These are phyloP conservation scores for Archilochus colubris DNA, from an alignment of 2,113 vertebrate species.

Conservation along the genomic window DNA sequence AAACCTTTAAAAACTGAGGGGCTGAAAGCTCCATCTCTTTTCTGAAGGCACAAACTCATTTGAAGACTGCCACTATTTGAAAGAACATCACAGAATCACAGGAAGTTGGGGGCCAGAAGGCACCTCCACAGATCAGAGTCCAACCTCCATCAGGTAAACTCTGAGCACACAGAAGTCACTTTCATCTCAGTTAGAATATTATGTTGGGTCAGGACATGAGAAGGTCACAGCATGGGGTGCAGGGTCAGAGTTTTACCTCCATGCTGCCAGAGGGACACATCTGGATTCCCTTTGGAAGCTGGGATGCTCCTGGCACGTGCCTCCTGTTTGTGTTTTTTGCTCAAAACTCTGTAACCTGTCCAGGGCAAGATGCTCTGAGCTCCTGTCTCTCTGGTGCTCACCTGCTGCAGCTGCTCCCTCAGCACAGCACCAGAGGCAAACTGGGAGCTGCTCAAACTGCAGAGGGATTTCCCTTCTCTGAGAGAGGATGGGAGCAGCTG, in stretches of 20 bases:
- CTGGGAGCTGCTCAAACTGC: neutral
- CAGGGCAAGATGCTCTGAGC: fast-evolving
- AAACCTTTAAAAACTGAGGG: neutral
- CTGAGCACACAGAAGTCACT: too few species aligned
- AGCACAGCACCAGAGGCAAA: neutral
- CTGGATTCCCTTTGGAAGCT: neutral
- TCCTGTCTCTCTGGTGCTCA: neutral
- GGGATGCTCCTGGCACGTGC: fast-evolving
- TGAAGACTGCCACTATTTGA: neutral
- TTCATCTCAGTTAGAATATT: too few species aligned
- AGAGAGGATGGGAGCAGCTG: neutral
- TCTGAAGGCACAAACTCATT: neutral
- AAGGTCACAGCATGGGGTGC: too few species aligned
- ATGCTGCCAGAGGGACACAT: fast-evolving
- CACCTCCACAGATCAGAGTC: too few species aligned
- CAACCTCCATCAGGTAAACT: too few species aligned
- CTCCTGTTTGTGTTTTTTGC: fast-evolving
- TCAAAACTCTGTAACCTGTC: neutral
- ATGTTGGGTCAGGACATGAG: too few species aligned
- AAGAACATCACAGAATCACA: neutral
- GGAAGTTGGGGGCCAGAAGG: too few species aligned
- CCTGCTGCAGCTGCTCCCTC: neutral
- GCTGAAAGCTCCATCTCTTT: neutral
- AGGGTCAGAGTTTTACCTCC: neutral
- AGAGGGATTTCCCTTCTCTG: too few species aligned